A percentile compares a stretch with the other conserved stretches of the same genome.
phyloP scores from a whole-genome alignment of 2,888 invertebrate species.

The Prosapia bicincta region DNA sequence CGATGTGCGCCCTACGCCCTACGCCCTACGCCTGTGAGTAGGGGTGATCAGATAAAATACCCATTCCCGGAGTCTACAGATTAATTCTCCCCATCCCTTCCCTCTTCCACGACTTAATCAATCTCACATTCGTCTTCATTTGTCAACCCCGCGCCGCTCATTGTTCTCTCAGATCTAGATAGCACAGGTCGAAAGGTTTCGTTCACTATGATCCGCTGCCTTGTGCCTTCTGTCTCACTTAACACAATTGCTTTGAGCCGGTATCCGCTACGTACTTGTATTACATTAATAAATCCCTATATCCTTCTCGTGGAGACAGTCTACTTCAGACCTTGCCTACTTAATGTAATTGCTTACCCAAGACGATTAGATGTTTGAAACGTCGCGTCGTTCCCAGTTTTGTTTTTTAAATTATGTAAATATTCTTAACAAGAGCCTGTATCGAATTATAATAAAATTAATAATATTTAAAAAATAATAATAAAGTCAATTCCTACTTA shows the following conservation, averaged over 20 bases:
- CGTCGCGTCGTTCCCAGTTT: too few species aligned
- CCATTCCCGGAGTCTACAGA: not conserved
- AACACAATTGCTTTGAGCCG: not conserved
- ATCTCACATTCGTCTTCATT: conserved; percentile 2
- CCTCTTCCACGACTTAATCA: not conserved
- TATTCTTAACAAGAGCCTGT: too few species aligned
- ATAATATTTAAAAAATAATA: too few species aligned
- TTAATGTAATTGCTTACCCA: too few species aligned
- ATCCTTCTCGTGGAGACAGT: too few species aligned
- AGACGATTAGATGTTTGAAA: too few species aligned
- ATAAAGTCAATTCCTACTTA: too few species aligned
- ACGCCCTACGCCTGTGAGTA: not conserved
- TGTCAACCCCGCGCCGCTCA: not conserved
- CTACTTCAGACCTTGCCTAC: too few species aligned
- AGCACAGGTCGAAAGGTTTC: not conserved
- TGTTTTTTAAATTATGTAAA: too few species aligned
- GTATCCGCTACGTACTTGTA: too few species aligned
- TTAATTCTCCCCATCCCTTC: not conserved
- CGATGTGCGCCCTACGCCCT: not conserved
- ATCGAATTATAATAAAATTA: too few species aligned
- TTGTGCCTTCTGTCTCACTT: not conserved
- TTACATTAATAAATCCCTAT: too few species aligned
- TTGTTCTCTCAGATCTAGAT: not conserved
- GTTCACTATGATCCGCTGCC: not conserved
- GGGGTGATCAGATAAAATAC: not conserved